Conservation (phyloP, 2,113 vertebrate genomes). For the Gallinago jamesoni region DNA sequence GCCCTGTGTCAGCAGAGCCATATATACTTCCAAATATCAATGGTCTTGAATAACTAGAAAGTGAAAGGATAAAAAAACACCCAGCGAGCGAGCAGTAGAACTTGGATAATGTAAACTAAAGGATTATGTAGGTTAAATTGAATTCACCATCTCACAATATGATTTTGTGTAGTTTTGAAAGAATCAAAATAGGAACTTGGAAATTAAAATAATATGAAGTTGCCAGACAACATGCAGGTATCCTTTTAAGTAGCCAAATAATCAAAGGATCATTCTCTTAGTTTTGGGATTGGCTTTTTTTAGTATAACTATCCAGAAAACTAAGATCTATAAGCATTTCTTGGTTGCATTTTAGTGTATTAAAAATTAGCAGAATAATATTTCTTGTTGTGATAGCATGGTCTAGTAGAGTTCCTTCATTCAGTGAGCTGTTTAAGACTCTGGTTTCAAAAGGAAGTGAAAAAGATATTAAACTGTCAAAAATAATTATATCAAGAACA, state of each 20-base stretch:
- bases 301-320: background rate
- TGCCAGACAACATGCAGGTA: background rate
- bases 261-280: background rate
- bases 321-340: background rate
- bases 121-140: background rate
- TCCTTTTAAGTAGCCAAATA: background rate
- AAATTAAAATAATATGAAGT: background rate
- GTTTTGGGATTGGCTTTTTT: background rate
- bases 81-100: fast-evolving
- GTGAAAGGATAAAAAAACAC: fast-evolving
- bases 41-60: background rate
- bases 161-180: background rate
- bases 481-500: background rate
- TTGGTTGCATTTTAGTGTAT: background rate
- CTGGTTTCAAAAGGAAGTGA: background rate
- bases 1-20: background rate
- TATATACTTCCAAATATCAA: background rate
- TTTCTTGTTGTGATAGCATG: background rate
- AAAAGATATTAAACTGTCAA: background rate
- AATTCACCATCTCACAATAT: background rate
- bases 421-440: background rate
- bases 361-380: background rate
- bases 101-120: background rate
- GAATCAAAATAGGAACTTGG: background rate
- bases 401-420: background rate